Conservation (phyloP, 2,113 vertebrate genomes). For the Tyto alba region DNA sequence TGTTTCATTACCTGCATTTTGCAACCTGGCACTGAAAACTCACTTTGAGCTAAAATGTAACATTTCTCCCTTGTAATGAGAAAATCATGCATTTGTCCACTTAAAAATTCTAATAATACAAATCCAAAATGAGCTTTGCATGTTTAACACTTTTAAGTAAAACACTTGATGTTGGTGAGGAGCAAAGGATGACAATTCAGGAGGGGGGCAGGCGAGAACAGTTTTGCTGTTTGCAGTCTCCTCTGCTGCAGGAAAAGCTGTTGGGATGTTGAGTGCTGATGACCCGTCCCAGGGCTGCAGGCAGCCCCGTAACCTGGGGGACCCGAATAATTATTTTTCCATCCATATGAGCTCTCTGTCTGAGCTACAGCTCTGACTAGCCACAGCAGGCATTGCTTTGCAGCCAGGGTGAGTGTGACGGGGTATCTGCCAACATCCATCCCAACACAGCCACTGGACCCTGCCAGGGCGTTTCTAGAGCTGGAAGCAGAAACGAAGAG, state of each 20-base stretch:
- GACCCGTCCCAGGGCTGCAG: neutral
- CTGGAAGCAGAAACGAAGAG: neutral
- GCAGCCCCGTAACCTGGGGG: neutral
- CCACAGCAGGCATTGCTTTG: neutral
- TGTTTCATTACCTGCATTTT: neutral
- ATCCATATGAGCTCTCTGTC: accelerated
- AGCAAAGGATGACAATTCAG: accelerated
- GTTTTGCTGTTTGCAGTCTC: accelerated
- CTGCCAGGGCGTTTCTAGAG: neutral
- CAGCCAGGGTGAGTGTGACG: too few relatives aligned
- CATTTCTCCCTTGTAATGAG: neutral
- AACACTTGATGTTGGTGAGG: neutral
- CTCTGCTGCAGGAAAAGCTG: neutral
- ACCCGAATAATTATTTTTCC: neutral
- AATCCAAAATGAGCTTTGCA: neutral
- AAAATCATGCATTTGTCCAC: neutral
- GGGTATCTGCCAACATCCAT: neutral
- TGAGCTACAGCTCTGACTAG: neutral
- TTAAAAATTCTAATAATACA: neutral
- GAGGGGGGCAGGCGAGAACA: neutral
- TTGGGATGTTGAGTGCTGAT: neutral
- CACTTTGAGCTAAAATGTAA: neutral
- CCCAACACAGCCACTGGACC: neutral
- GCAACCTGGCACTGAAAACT: neutral
- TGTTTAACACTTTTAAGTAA: neutral